Conservation (phyloP, 2,888 invertebrate species). For the Plemyria rubiginata region DNA sequence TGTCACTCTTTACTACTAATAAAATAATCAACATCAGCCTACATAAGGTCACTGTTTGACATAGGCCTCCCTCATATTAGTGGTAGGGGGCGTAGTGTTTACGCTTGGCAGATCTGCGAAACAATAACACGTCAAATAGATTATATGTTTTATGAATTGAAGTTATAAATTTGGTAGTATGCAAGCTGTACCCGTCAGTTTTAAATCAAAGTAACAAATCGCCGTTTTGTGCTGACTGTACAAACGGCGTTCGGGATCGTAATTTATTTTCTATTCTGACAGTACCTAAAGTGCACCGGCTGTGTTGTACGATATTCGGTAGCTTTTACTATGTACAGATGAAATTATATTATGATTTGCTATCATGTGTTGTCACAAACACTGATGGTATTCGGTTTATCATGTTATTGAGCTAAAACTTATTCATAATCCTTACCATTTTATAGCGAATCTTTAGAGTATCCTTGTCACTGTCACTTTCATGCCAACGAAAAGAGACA, state of each 20-base stretch:
- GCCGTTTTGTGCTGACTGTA: constrained; percentile 67
- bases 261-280: constrained; percentile 74
- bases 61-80: too few species aligned
- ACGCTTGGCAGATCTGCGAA: too few species aligned
- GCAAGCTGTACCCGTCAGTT: constrained; percentile 63
- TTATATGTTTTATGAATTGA: too few species aligned
- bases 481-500: too few species aligned
- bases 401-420: too few species aligned
- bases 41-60: too few species aligned
- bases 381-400: not conserved
- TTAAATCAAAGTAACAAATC: constrained; percentile 75
- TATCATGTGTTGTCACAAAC: not conserved
- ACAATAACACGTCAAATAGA: not conserved
- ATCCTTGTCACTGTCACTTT: too few species aligned
- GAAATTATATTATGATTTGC: constrained; percentile 34
- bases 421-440: too few species aligned
- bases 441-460: too few species aligned
- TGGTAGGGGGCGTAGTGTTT: too few species aligned
- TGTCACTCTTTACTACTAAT: too few species aligned
- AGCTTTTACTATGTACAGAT: constrained; percentile 30
- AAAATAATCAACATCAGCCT: too few species aligned
- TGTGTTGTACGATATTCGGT: constrained; percentile 38
- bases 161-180: constrained; percentile 6
- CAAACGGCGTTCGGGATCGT: constrained; percentile 58
- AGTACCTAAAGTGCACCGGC: constrained; percentile 46